These are phyloP conservation scores for Stenurella melanura DNA, from an alignment of 2,888 invertebrate genomes.

Conservation along the genomic window DNA sequence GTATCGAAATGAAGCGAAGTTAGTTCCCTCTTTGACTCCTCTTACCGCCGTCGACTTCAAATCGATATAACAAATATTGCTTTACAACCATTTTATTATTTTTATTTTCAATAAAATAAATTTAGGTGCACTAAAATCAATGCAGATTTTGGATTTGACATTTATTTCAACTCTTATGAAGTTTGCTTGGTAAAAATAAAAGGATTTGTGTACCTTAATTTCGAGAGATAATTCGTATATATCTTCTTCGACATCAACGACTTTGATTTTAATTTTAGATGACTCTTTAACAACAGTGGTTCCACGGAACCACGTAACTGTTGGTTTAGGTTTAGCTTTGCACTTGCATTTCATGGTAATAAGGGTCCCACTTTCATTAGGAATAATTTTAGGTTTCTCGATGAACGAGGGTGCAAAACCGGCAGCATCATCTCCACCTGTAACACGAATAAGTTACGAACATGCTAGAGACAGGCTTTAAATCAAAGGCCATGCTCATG, in stretches of 20 bases:
- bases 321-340: slow-evolving; percentile 95
- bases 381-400: slow-evolving; percentile 99
- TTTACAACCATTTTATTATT: too few relatives aligned
- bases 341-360: slow-evolving; percentile 98
- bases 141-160: too few relatives aligned
- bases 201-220: slow-evolving; percentile 78
- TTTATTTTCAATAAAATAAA: too few relatives aligned
- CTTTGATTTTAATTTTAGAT: slow-evolving; percentile 88
- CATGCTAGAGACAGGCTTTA: slow-evolving; percentile 61
- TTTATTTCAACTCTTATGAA: too few relatives aligned
- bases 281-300: slow-evolving; percentile 89
- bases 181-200: background rate
- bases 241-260: slow-evolving; percentile 86
- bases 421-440: slow-evolving; percentile 93
- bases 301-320: slow-evolving; percentile 96
- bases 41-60: too few relatives aligned
- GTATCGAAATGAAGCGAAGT: too few relatives aligned
- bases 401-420: slow-evolving; percentile 98
- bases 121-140: too few relatives aligned
- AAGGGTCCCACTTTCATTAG: slow-evolving; percentile 96
- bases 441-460: slow-evolving; percentile 67
- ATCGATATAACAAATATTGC: too few relatives aligned
- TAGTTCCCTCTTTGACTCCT: too few relatives aligned
- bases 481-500: slow-evolving; percentile 73
- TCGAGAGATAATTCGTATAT: slow-evolving; percentile 90